Base-by-base conservation (phyloP, 2,888 invertebrate species). In the Dryobota labecula region DNA sequence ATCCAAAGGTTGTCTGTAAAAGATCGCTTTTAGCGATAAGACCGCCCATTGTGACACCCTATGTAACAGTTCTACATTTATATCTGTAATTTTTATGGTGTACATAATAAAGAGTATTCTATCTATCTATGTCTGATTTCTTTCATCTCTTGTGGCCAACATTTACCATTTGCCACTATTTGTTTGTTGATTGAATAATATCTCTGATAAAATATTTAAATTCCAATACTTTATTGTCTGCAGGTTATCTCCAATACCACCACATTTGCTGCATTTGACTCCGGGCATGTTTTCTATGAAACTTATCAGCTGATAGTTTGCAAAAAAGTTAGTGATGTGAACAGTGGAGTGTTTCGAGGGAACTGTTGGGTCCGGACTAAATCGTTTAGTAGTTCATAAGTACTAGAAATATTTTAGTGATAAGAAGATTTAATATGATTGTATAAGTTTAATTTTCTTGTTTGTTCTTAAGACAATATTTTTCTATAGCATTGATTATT, bases 341-440 rank as follows among this genome's bases (percentile, higher is more conserved):
- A 93, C 90, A 92, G 92, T 94, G 94, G 92, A 92, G 93, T 94
- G 94, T 93, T 91, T 90, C 88, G 90, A 90, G 88, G 87, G 89
- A 93, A 92, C 91, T 92, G 90, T 90, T 90, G 91, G 86, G 90
- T 94, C 94, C 91, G 95, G 95, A 95, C 94, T 93, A 91, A 91
- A 90, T 88, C 88, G 90, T 87, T 85, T 86, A 86, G 76, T 94
- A 94, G 92, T 82, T 90, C 67, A 80, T 94, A 95, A 94, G 94
- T 89, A 87, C 88, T 94, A 94, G 93, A 82, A 89, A 90, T 92
- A 92, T 89, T 88, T 90, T 94, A 94, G 92, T 81, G 71, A 75
- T 95, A 95, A 95, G 95, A 90, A 95, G 93, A 95, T 93, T 94
- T 92, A 92, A 92, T 93, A 94, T 93, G 92, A 94, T 92, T 94